Conservation (phyloP, 2,113 vertebrate genomes). For the Notothenia coriiceps region DNA sequence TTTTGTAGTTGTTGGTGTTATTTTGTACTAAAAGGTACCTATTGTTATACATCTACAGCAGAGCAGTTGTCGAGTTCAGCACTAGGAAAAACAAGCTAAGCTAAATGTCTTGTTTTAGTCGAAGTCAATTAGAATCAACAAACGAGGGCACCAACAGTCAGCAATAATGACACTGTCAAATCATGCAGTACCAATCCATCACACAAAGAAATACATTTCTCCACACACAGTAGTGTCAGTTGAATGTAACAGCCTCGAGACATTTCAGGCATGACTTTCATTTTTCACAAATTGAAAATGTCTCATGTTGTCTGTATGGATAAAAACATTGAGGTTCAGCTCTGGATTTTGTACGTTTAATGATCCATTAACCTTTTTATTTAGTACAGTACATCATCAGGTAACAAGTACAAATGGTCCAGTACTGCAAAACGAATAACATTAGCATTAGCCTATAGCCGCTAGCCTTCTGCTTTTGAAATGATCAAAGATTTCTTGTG, state of each 20-base stretch:
- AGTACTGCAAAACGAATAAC: no score
- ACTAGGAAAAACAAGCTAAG: background rate
- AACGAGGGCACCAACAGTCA: background rate
- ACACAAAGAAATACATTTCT: constrained; percentile 1
- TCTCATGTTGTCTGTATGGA: background rate
- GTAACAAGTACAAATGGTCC: background rate
- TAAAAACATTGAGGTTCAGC: background rate
- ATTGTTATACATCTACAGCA: background rate
- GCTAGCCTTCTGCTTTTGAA: no score
- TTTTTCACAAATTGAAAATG: background rate
- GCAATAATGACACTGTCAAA: constrained; percentile 7
- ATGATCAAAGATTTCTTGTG: no score
- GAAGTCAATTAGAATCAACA: constrained; percentile 2
- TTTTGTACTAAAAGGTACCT: background rate
- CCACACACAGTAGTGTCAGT: background rate
- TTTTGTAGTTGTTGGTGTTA: background rate
- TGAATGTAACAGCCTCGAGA: background rate
- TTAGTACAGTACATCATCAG: background rate
- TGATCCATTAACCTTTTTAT: background rate
- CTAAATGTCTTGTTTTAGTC: constrained; percentile 5
- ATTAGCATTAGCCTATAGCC: no score
- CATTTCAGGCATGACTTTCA: background rate
- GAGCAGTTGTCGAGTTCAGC: background rate
- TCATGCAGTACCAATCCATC: constrained; percentile 1
- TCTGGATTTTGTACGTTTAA: background rate